Evolutionary conservation across 2,888 invertebrate species (phyloP).

Genomic region (Phyto melanocephala): DNA sequence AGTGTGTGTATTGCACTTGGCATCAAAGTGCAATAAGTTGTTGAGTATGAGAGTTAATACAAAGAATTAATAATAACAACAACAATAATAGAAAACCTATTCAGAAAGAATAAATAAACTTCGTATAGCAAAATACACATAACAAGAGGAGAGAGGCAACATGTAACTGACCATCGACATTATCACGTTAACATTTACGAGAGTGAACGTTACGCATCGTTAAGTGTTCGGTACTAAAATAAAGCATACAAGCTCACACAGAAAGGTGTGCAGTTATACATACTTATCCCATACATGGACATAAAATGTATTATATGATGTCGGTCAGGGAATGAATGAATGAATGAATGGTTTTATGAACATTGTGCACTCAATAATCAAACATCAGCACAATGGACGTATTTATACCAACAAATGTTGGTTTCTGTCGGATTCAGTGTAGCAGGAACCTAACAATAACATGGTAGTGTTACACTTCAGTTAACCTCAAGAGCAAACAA

Average conservation of each 20-base stretch:
- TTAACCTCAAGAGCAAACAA: conserved; percentile 54
- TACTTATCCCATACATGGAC: neutral
- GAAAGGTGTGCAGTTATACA: neutral
- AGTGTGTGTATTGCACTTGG: neutral
- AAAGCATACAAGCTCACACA: neutral
- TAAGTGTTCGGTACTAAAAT: conserved; percentile 23
- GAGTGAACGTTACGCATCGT: conserved; percentile 52
- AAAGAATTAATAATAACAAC: neutral
- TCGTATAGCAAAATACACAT: neutral
- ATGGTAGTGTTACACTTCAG: conserved; percentile 58
- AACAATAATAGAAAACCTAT: neutral
- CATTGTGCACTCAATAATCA: conserved; percentile 22
- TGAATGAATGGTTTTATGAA: conserved; percentile 21
- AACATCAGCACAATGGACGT: conserved; percentile 34
- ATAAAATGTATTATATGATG: neutral
- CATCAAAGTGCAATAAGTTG: conserved; percentile 27
- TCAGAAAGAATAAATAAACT: neutral
- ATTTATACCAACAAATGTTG: neutral
- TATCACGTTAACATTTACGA: conserved; percentile 45
- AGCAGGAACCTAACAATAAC: conserved; percentile 48
- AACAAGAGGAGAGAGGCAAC: neutral
- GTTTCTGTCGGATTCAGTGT: too few species aligned
- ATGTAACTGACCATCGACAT: conserved; percentile 55
- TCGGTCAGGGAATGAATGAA: conserved; percentile 4
- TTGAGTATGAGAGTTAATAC: neutral